Percentiles rank a stretch among this genome's conserved stretches.
Evolutionary conservation across 2,113 vertebrate genomes (phyloP).

Genomic region (Hymenochirus boettgeri): DNA sequence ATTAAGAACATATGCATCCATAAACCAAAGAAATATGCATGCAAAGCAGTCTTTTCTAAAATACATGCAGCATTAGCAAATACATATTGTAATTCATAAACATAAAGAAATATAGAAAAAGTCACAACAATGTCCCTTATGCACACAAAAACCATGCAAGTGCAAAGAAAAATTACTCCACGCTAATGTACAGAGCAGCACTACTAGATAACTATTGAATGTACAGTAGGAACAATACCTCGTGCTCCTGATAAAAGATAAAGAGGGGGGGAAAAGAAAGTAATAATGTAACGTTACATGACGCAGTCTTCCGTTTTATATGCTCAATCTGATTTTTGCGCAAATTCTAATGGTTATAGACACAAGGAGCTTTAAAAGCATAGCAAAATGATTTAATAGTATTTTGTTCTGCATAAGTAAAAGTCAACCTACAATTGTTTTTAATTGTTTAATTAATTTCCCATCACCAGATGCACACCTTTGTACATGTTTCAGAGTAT

Average conservation of each 20-base stretch:
- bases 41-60: slow-evolving; percentile 24
- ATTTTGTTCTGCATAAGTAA: too few relatives aligned
- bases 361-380: too few relatives aligned
- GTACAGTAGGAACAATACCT: slow-evolving; percentile 76
- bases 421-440: too few relatives aligned
- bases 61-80: slow-evolving; percentile 18
- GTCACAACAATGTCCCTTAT: slow-evolving; percentile 44
- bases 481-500: too few relatives aligned
- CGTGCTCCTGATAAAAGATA: slow-evolving; percentile 80
- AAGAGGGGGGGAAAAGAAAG: slow-evolving; percentile 71
- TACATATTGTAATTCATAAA: background rate
- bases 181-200: slow-evolving; percentile 55
- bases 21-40: slow-evolving; percentile 27
- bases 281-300: slow-evolving; percentile 64
- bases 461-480: too few relatives aligned
- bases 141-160: slow-evolving; percentile 54
- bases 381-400: too few relatives aligned
- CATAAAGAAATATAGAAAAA: background rate
- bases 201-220: slow-evolving; percentile 51
- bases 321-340: background rate
- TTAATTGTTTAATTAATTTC: too few relatives aligned
- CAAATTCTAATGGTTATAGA: too few relatives aligned
- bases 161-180: slow-evolving; percentile 61
- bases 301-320: slow-evolving; percentile 42
- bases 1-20: slow-evolving; percentile 23